phyloP scores from a whole-genome alignment of 2,797 vertebrate species.

The Fratercula arctica region DNA sequence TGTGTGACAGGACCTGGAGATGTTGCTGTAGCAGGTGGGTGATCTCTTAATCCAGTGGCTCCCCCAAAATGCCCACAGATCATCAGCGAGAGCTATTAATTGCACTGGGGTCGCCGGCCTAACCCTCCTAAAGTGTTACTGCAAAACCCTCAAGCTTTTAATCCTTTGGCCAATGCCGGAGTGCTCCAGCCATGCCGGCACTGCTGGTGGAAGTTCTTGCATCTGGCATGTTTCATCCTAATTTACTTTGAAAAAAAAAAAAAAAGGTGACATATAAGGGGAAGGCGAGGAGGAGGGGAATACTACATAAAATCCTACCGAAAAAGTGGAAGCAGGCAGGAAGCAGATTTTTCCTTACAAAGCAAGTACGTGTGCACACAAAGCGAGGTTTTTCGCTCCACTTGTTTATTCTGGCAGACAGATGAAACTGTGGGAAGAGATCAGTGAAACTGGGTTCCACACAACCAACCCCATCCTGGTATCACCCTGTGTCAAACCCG shows the following conservation, averaged over 20 bases:
- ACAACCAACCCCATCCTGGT: not conserved
- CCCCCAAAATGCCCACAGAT: not conserved
- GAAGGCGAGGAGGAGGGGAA: not conserved
- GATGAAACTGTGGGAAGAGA: constrained; percentile 9
- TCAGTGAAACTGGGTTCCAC: not conserved
- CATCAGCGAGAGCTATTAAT: not conserved
- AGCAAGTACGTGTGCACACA: not conserved
- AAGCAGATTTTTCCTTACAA: constrained; percentile 33
- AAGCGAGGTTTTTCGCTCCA: not conserved
- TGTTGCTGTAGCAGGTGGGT: not conserved
- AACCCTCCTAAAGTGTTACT: not conserved
- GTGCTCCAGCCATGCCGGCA: fast-evolving
- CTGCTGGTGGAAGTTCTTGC: not conserved
- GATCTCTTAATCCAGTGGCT: not conserved
- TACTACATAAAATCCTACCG: not conserved
- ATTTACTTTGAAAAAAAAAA: not conserved
- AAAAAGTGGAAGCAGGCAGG: not conserved
- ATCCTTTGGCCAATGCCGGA: fast-evolving
- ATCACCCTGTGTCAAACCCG: not conserved
- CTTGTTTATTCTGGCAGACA: not conserved
- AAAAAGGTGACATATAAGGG: not conserved
- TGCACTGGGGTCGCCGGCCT: not conserved
- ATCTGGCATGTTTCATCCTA: not conserved
- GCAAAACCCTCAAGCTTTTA: not conserved
- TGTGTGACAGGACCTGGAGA: not conserved